Evolutionary conservation across 1,140 invertebrate genomes (phyloP).

Genomic region (Ptiloglossa arizonensis): DNA sequence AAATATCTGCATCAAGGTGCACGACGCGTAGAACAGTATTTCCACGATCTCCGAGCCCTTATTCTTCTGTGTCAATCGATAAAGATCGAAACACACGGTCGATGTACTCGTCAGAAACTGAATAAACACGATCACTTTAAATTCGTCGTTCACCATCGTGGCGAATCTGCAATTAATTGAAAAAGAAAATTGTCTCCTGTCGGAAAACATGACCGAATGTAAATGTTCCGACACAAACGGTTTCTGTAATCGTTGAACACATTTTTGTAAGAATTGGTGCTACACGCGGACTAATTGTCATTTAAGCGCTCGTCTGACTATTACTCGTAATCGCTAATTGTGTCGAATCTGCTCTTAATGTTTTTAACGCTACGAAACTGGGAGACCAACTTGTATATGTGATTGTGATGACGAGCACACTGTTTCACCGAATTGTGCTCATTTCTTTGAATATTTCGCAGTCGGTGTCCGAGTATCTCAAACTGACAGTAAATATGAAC

Average conservation of each 20-base stretch:
- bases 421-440: not conserved
- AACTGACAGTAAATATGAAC: conserved; percentile 56
- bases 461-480: conserved; percentile 51
- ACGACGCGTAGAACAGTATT: conserved; percentile 49
- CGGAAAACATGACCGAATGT: no score
- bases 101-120: conserved; percentile 56
- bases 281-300: no score
- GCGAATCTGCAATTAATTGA: conserved; percentile 38
- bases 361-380: not conserved
- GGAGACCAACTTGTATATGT: conserved; percentile 39
- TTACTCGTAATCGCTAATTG: no score
- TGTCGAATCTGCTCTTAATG: not conserved
- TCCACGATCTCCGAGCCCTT: conserved; percentile 72
- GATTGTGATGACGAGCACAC: conserved; percentile 28
- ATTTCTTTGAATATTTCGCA: conserved; percentile 15
- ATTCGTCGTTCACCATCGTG: conserved; percentile 46
- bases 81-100: conserved; percentile 51
- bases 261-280: no score
- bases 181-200: no score
- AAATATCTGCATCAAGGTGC: conserved; percentile 74
- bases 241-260: no score
- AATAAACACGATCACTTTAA: conserved; percentile 43
- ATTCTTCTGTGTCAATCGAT: conserved; percentile 66
- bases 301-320: no score
- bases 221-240: no score